Percentiles rank a stretch among this genome's conserved stretches.
Conservation (phyloP, 2,888 invertebrate species). For the Ophioninae sp. region DNA sequence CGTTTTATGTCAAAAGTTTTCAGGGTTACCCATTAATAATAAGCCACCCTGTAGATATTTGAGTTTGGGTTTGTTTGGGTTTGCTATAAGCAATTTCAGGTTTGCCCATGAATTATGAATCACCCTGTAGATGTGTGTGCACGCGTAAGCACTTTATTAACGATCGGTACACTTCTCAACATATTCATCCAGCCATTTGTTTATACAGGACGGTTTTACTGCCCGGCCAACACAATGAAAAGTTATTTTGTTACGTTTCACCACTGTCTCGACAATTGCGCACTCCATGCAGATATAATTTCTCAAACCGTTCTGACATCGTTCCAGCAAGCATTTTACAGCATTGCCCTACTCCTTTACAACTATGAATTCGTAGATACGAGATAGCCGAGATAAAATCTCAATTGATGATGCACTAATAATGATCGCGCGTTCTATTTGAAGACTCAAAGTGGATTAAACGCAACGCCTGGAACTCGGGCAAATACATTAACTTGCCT, state of each 20-base stretch:
- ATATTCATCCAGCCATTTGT: neutral
- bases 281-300: neutral
- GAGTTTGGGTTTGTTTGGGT: too few species aligned
- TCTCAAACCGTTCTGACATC: neutral
- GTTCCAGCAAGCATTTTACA: constrained; percentile 14
- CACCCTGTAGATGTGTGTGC: neutral
- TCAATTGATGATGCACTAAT: neutral
- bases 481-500: neutral
- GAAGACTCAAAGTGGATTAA: neutral
- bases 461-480: neutral
- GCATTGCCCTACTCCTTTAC: too few species aligned
- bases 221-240: neutral
- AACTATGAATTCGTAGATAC: neutral
- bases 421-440: neutral
- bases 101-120: too few species aligned
- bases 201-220: neutral
- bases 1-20: too few species aligned
- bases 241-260: neutral
- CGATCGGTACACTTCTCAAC: neutral
- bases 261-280: neutral
- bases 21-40: too few species aligned
- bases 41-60: too few species aligned
- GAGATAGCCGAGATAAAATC: neutral
- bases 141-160: neutral
- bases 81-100: too few species aligned